These are phyloP conservation scores for Araneus ventricosus DNA, from an alignment of 1,140 invertebrate species.

Conservation along the genomic window DNA sequence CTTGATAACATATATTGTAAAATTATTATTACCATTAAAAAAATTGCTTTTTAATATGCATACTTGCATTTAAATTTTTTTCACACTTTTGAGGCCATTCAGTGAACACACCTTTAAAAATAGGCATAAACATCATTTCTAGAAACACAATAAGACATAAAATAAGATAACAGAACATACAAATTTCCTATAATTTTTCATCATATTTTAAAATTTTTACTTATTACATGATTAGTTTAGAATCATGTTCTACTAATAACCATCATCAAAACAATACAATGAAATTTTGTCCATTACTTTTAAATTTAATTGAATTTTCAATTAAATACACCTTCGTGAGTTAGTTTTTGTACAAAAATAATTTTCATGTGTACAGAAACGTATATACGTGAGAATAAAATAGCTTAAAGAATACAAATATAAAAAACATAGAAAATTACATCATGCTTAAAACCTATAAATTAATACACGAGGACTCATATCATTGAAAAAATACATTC, in stretches of 20 bases:
- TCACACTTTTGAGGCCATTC: neutral
- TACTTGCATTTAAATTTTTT: neutral
- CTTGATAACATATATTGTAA: too few relatives aligned
- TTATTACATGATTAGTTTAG: neutral
- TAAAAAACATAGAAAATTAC: constrained; percentile 44
- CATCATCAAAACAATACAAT: neutral
- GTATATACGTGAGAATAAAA: constrained; percentile 23
- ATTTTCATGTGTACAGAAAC: constrained; percentile 43
- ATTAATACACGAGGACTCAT: constrained; percentile 30
- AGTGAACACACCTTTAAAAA: neutral
- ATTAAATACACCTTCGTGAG: neutral
- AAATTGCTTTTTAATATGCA: neutral
- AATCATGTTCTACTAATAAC: neutral
- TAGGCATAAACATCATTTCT: neutral
- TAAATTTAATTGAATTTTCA: neutral
- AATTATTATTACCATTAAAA: neutral
- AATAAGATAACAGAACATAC: neutral
- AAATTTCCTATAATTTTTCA: neutral
- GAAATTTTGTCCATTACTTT: neutral
- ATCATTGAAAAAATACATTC: constrained; percentile 53
- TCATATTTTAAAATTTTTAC: neutral
- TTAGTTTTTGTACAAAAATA: constrained; percentile 46
- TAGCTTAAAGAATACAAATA: constrained; percentile 36
- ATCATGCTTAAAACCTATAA: constrained; percentile 38
- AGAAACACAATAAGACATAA: neutral